Conservation (phyloP, 2,113 vertebrate genomes). For the Hippocampus comes region DNA sequence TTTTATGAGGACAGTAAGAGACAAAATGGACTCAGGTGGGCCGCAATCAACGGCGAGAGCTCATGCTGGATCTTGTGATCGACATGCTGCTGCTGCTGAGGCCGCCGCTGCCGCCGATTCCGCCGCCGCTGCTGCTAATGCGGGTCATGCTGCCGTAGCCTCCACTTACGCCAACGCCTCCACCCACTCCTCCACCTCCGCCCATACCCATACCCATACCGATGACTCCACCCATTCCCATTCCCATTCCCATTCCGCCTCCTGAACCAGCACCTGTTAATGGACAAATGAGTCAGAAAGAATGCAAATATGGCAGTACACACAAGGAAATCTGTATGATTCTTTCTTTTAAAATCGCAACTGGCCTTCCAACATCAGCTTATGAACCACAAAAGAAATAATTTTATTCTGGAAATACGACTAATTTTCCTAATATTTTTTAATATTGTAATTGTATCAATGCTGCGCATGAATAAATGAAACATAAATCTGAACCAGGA, state of each 20-base stretch:
- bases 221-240: neutral
- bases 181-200: neutral
- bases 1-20: neutral
- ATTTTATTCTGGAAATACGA: neutral
- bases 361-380: no score
- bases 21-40: neutral
- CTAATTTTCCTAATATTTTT: no score
- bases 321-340: no score
- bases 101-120: neutral
- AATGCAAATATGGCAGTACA: neutral
- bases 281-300: neutral
- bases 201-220: neutral
- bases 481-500: neutral
- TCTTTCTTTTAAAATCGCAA: no score
- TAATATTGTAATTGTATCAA: neutral
- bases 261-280: slow-evolving; percentile 11
- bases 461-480: neutral
- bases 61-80: neutral
- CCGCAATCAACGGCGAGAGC: fast-evolving
- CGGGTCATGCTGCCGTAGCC: neutral
- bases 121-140: neutral
- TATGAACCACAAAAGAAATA: neutral
- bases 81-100: slow-evolving; percentile 2
- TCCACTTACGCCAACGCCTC: neutral
- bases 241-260: neutral